Evolutionary conservation across 2,113 vertebrate species (phyloP).

Genomic region (Telmatochromis sp.): DNA sequence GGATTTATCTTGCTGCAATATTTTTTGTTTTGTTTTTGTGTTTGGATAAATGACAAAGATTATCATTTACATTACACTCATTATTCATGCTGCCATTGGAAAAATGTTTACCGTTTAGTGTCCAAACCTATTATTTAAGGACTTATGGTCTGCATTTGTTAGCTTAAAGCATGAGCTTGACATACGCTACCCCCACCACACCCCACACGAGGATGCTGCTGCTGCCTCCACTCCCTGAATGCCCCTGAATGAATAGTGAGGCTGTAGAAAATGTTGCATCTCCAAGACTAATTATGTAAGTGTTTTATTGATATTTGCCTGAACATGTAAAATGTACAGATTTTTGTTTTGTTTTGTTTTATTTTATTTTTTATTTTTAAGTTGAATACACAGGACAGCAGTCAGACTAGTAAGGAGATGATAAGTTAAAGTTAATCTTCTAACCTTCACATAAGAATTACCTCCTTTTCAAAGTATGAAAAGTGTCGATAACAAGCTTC

Average conservation of each 20-base stretch:
- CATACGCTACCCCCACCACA: background rate
- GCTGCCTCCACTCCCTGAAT: background rate
- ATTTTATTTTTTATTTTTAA: background rate
- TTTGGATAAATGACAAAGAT: background rate
- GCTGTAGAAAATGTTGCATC: background rate
- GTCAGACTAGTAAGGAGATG: background rate
- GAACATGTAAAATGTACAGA: background rate
- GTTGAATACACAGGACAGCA: background rate
- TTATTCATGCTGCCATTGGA: slow-evolving; percentile 8
- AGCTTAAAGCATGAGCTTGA: slow-evolving; percentile 46
- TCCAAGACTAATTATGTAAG: background rate
- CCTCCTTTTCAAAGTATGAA: background rate
- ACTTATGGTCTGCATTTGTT: background rate
- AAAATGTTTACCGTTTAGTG: background rate
- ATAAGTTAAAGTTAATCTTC: background rate
- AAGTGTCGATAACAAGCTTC: background rate
- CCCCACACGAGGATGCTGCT: background rate
- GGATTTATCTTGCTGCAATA: background rate
- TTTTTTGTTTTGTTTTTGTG: background rate
- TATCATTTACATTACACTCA: background rate
- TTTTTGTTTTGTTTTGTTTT: background rate
- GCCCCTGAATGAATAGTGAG: background rate
- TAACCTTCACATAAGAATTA: background rate
- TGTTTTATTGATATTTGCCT: background rate
- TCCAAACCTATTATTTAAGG: background rate